Conservation (phyloP, 2,797 vertebrate genomes). For the Silurus lanzhouensis region DNA sequence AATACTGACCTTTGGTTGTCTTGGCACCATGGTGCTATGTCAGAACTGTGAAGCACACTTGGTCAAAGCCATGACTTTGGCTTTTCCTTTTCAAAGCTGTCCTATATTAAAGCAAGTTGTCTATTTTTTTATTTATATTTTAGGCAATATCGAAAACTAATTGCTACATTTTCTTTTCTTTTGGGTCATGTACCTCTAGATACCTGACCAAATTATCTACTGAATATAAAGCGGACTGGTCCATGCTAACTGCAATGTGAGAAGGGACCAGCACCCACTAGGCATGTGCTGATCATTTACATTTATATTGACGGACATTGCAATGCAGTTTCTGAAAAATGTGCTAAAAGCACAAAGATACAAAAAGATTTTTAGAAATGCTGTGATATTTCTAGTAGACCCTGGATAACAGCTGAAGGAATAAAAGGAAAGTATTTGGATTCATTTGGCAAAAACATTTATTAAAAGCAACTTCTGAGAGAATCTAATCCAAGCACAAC, state of each 20-base stretch:
- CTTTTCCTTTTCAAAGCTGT: background rate
- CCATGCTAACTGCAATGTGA: background rate
- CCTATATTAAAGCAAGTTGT: background rate
- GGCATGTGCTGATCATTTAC: background rate
- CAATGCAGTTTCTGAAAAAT: background rate
- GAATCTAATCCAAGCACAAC: background rate
- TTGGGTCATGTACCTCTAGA: background rate
- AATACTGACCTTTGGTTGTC: conserved; percentile 28
- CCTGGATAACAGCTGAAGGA: background rate
- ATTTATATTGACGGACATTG: conserved; percentile 9
- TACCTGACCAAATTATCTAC: background rate
- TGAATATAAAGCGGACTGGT: background rate
- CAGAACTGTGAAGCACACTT: background rate
- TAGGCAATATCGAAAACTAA: background rate
- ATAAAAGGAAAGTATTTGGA: background rate
- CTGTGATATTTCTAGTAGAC: background rate
- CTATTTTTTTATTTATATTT: background rate
- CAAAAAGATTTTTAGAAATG: background rate
- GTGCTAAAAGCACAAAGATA: background rate
- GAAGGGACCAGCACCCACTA: background rate
- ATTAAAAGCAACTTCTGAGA: background rate
- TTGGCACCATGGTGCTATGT: conserved; percentile 1
- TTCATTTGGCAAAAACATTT: background rate
- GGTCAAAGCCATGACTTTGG: background rate
- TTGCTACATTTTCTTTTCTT: background rate